These are phyloP conservation scores for Oxyura jamaicensis DNA, from an alignment of 2,113 vertebrate genomes.

Conservation along the genomic window DNA sequence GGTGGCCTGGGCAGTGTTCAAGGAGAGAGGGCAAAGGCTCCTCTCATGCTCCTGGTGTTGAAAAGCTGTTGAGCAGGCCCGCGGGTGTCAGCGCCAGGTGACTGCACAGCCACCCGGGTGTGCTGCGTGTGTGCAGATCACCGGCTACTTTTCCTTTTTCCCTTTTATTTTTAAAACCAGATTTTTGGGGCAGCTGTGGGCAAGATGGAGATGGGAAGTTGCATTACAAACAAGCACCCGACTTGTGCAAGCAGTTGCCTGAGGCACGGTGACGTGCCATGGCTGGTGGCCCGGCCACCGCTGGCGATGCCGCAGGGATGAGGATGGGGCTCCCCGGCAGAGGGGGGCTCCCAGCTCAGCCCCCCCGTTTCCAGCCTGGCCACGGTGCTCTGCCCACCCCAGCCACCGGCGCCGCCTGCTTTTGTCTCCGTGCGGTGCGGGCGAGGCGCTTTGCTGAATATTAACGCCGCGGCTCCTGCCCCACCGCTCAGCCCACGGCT, in stretches of 20 bases:
- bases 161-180: background rate
- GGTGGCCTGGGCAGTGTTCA: constrained; percentile 5
- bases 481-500: background rate
- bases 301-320: fast-evolving
- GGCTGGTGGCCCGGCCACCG: fast-evolving
- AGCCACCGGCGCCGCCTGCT: background rate
- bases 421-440: background rate
- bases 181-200: background rate
- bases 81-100: constrained; percentile 22
- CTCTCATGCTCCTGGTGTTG: constrained; percentile 4
- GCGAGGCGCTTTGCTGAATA: background rate
- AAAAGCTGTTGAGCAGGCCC: background rate
- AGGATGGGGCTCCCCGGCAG: background rate
- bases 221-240: background rate
- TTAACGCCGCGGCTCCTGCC: constrained; percentile 15
- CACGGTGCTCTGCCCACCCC: background rate
- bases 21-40: background rate
- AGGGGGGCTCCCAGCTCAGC: background rate
- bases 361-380: background rate
- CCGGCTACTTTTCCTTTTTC: background rate
- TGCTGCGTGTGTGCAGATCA: background rate
- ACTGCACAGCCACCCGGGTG: background rate
- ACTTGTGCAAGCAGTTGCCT: fast-evolving
- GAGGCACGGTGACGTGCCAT: fast-evolving
- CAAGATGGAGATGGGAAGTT: background rate